phyloP scores from a whole-genome alignment of 2,888 invertebrate genomes.

The Furcula furcula region DNA sequence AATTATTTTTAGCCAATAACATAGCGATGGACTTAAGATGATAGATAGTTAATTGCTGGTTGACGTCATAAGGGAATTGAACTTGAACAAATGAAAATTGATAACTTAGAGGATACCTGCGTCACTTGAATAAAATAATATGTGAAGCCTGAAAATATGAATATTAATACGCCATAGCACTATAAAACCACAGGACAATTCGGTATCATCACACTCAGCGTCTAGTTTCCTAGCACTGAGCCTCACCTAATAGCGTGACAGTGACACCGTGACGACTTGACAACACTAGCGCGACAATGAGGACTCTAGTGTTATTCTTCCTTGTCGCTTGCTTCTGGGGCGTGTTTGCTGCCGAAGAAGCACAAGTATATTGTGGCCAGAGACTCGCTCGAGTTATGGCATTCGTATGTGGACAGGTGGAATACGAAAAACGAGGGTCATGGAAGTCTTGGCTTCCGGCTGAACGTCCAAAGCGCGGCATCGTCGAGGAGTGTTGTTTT shows the following conservation, averaged over 20 bases:
- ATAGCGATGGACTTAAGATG: too few species aligned
- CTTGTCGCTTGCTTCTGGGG: constrained; percentile 1
- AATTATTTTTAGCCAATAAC: too few species aligned
- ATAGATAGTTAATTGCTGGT: too few species aligned
- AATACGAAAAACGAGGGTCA: constrained; percentile 6
- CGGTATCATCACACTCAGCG: too few species aligned
- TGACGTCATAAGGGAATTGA: too few species aligned
- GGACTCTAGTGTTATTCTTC: neutral
- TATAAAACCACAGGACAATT: neutral
- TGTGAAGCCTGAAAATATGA: neutral
- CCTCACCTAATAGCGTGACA: neutral
- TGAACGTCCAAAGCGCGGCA: constrained; percentile 21
- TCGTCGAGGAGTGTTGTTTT: constrained; percentile 31
- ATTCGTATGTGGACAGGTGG: constrained; percentile 13
- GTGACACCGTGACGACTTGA: neutral
- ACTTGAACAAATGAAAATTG: too few species aligned
- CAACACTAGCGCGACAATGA: neutral
- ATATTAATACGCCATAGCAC: neutral
- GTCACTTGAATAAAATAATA: neutral
- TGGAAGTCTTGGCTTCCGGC: neutral
- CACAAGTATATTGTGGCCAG: constrained; percentile 26
- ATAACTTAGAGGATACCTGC: too few species aligned
- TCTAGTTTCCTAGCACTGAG: too few species aligned
- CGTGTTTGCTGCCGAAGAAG: neutral
- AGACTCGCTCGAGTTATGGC: constrained; percentile 22